phyloP scores from a whole-genome alignment of 2,888 invertebrate species.

The Oxytorus armatus region DNA sequence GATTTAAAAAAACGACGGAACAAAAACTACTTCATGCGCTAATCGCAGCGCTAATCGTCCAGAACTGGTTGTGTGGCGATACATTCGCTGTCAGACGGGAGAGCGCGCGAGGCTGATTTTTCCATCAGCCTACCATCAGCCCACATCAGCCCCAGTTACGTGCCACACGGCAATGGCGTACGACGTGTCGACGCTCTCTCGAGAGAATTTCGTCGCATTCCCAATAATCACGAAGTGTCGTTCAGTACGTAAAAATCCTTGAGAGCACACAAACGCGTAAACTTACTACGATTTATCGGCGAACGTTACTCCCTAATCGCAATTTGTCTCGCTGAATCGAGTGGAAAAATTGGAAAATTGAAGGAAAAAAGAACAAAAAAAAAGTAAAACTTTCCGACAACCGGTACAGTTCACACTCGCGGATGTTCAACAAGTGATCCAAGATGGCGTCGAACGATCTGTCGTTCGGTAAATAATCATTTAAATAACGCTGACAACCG shows the following conservation, averaged over 20 bases:
- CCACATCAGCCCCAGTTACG: too few relatives aligned
- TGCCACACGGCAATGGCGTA: constrained; percentile 78
- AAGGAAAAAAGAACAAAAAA: constrained; percentile 5
- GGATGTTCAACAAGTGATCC: constrained; percentile 81
- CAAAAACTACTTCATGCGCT: constrained; percentile 29
- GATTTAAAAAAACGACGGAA: not conserved
- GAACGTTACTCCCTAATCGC: not conserved
- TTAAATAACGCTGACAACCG: constrained; percentile 38
- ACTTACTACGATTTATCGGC: not conserved
- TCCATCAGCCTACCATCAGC: constrained; percentile 60
- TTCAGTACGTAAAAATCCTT: constrained; percentile 24
- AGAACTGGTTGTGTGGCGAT: constrained; percentile 70
- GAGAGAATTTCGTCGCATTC: constrained; percentile 21
- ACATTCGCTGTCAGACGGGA: constrained; percentile 59
- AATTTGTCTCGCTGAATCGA: not conserved
- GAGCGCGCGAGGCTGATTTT: constrained; percentile 56
- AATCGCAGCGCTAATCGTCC: constrained; percentile 64
- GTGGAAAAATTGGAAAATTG: not conserved
- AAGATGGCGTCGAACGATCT: constrained; percentile 84
- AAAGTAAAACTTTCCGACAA: constrained; percentile 29
- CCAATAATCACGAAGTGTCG: constrained; percentile 9
- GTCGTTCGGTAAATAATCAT: constrained; percentile 83
- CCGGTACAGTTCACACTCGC: constrained; percentile 67
- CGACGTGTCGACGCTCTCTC: constrained; percentile 58
- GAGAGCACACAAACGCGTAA: constrained; percentile 17